Percentiles rank a stretch among this genome's conserved stretches.
phyloP scores from a whole-genome alignment of 2,888 invertebrate genomes.

The Himalopsyche tibetana region DNA sequence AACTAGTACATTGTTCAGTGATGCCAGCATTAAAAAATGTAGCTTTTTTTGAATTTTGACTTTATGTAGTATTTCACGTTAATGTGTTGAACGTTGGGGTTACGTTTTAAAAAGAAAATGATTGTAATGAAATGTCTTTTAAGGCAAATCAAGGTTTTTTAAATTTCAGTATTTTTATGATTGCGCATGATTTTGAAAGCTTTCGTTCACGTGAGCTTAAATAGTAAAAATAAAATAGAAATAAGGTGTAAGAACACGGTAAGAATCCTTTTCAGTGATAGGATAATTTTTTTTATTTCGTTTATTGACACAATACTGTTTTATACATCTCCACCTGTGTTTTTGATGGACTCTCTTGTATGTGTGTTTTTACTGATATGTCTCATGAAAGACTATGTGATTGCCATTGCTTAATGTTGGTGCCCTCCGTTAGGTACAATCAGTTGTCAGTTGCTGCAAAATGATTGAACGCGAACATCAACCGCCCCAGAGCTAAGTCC shows the following conservation, averaged over 20 bases:
- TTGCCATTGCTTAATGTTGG: constrained; percentile 60
- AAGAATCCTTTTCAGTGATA: neutral
- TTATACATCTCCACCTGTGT: neutral
- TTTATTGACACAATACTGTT: constrained; percentile 21
- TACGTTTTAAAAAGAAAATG: too few relatives aligned
- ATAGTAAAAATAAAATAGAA: neutral
- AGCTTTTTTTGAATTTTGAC: too few relatives aligned
- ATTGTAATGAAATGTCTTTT: too few relatives aligned
- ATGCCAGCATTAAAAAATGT: too few relatives aligned
- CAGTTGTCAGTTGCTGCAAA: constrained; percentile 51
- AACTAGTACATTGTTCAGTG: too few relatives aligned
- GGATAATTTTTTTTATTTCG: neutral
- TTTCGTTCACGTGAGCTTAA: neutral
- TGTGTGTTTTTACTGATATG: constrained; percentile 25
- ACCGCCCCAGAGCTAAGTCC: constrained; percentile 57
- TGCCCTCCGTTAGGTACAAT: constrained; percentile 61
- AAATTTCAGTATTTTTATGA: too few relatives aligned
- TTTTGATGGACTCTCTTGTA: neutral
- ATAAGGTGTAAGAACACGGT: constrained; percentile 16
- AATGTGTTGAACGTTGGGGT: too few relatives aligned
- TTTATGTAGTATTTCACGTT: too few relatives aligned
- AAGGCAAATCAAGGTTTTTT: too few relatives aligned
- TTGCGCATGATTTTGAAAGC: too few relatives aligned
- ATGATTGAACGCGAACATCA: constrained; percentile 54
- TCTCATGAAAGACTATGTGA: constrained; percentile 46